These are phyloP conservation scores for Drosophila falleni DNA, from an alignment of 2,888 invertebrate species.

Conservation along the genomic window DNA sequence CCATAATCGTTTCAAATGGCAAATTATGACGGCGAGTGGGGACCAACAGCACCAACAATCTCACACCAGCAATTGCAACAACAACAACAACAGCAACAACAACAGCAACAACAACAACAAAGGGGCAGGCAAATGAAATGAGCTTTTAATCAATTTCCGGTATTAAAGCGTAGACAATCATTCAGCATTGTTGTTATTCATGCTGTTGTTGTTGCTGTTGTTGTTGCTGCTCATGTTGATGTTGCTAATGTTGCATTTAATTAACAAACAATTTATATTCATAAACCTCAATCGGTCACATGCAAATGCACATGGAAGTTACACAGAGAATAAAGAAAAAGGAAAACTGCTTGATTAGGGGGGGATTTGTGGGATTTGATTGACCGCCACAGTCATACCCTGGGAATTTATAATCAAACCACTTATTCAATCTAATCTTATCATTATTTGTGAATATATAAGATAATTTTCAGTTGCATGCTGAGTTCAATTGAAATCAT, in stretches of 20 bases:
- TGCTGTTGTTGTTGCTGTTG: constrained; percentile 14
- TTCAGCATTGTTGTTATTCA: constrained; percentile 36
- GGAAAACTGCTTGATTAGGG: constrained; percentile 2
- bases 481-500: not conserved
- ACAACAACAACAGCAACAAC: no score
- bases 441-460: not conserved
- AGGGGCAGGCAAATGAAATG: constrained; percentile 68
- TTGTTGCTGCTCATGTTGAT: constrained; percentile 34
- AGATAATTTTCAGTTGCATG: not conserved
- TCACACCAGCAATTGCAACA: constrained; percentile 23
- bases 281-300: constrained; percentile 78
- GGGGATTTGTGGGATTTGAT: not conserved
- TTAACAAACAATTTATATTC: constrained; percentile 82
- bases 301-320: constrained; percentile 65
- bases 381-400: constrained; percentile 3
- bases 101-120: constrained; percentile 33
- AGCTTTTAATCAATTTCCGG: constrained; percentile 80
- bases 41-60: constrained; percentile 27
- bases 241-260: constrained; percentile 73
- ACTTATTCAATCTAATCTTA: not conserved
- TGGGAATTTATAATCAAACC: not conserved
- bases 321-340: constrained; percentile 35
- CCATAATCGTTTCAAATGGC: constrained; percentile 72
- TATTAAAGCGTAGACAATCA: constrained; percentile 68
- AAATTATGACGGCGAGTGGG: constrained; percentile 68